These are phyloP conservation scores for Polypterus senegalus DNA, from an alignment of 2,113 vertebrate species.

Conservation along the genomic window DNA sequence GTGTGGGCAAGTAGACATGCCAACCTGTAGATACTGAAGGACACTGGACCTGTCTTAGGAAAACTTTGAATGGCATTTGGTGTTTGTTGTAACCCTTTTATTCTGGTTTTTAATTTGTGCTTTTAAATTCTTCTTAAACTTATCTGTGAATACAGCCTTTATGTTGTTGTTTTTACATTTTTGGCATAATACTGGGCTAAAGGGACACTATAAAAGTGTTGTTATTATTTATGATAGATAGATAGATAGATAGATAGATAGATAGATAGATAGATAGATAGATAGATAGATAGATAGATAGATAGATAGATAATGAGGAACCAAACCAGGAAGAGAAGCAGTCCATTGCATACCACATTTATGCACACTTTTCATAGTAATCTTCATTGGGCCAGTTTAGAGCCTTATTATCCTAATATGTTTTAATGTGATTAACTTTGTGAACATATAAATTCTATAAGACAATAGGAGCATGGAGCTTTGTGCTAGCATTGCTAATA, in stretches of 20 bases:
- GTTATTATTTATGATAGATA: neutral
- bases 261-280: neutral
- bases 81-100: no score
- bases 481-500: no score
- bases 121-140: neutral
- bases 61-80: no score
- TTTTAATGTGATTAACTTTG: conserved; percentile 6
- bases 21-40: no score
- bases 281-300: conserved; percentile 35
- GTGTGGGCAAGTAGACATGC: no score
- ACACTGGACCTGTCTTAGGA: no score
- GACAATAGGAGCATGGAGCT: no score
- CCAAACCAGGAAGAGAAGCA: neutral
- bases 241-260: neutral
- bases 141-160: neutral
- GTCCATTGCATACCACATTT: neutral
- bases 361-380: conserved; percentile 9
- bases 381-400: conserved; percentile 20
- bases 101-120: neutral
- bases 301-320: neutral
- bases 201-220: neutral
- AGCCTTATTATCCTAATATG: conserved; percentile 18
- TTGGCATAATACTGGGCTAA: neutral
- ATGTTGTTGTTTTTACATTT: neutral
- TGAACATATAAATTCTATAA: neutral